Evolutionary conservation across 2,888 invertebrate genomes (phyloP).

Genomic region (Lasioglossum oenotherae): DNA sequence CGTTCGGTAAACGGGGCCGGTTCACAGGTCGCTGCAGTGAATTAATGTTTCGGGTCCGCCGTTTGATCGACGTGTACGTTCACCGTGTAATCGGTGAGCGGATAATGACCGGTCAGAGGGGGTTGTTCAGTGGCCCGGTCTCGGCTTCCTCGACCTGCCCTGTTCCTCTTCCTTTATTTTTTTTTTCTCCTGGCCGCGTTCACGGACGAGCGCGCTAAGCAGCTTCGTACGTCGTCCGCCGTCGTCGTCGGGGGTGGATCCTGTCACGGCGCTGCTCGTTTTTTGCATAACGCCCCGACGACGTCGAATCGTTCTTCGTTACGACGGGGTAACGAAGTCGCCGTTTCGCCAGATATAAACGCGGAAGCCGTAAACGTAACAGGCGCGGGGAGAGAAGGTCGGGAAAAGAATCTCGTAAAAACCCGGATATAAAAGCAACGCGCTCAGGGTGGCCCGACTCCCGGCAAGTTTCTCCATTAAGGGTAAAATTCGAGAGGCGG

Average conservation of each 20-base stretch:
- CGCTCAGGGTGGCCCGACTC: constrained; percentile 30
- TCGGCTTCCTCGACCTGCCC: not conserved
- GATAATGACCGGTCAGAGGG: constrained; percentile 47
- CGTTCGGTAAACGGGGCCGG: constrained; percentile 17
- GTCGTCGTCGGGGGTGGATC: constrained; percentile 4
- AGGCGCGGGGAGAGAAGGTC: not conserved
- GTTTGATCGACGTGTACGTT: constrained; percentile 39
- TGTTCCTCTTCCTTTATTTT: not conserved
- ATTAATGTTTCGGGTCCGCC: constrained; percentile 46
- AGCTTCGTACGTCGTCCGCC: constrained; percentile 6
- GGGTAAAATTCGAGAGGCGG: constrained; percentile 63
- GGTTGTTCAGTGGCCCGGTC: constrained; percentile 39
- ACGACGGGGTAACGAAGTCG: constrained; percentile 20
- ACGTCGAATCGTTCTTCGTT: constrained; percentile 8
- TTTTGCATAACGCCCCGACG: not conserved
- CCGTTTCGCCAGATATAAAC: constrained; percentile 51
- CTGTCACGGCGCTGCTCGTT: not conserved
- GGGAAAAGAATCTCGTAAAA: constrained; percentile 58
- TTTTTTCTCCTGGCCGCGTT: constrained; percentile 29
- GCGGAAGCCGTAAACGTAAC: constrained; percentile 57
- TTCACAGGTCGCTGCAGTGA: constrained; percentile 32
- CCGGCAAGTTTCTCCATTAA: constrained; percentile 52
- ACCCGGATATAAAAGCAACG: constrained; percentile 57
- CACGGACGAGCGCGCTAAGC: constrained; percentile 32
- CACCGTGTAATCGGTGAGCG: constrained; percentile 56